These are phyloP conservation scores for Eupithecia inturbata DNA, from an alignment of 2,888 invertebrate genomes.

Conservation along the genomic window DNA sequence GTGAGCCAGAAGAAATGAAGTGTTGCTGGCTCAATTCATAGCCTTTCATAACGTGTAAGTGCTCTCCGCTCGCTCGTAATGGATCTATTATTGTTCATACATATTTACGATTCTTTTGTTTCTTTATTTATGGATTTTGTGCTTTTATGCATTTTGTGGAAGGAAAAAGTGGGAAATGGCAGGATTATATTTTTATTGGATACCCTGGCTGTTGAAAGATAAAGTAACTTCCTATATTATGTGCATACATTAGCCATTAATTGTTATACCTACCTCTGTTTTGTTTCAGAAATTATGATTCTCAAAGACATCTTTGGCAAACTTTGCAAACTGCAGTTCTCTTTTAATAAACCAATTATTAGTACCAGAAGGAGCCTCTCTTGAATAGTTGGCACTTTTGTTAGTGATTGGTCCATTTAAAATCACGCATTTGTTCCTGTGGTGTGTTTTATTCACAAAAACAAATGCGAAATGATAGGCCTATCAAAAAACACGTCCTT, in stretches of 20 bases:
- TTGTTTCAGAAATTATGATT: background rate
- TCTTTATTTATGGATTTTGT: conserved; percentile 36
- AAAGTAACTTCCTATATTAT: background rate
- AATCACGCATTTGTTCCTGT: background rate
- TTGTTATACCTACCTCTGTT: background rate
- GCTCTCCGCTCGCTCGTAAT: conserved; percentile 42
- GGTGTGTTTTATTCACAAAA: background rate
- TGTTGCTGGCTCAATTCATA: conserved; percentile 46
- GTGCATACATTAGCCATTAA: background rate
- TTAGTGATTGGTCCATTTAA: background rate
- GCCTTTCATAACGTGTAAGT: conserved; percentile 42
- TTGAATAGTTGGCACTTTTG: too few species aligned
- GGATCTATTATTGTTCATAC: conserved; percentile 48
- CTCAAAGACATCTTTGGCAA: background rate
- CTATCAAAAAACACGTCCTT: background rate
- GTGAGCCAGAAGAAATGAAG: conserved; percentile 47
- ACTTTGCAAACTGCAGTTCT: background rate
- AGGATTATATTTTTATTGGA: background rate
- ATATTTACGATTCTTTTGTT: conserved; percentile 43
- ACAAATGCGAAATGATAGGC: background rate
- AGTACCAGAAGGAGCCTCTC: background rate
- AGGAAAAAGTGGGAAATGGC: conserved; percentile 12
- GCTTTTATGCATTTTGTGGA: conserved; percentile 13
- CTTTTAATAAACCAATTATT: background rate
- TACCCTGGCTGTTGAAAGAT: background rate